Percentiles rank a stretch among this genome's conserved stretches.
phyloP scores from a whole-genome alignment of 2,797 vertebrate species.

The Corythornis leucogaster region DNA sequence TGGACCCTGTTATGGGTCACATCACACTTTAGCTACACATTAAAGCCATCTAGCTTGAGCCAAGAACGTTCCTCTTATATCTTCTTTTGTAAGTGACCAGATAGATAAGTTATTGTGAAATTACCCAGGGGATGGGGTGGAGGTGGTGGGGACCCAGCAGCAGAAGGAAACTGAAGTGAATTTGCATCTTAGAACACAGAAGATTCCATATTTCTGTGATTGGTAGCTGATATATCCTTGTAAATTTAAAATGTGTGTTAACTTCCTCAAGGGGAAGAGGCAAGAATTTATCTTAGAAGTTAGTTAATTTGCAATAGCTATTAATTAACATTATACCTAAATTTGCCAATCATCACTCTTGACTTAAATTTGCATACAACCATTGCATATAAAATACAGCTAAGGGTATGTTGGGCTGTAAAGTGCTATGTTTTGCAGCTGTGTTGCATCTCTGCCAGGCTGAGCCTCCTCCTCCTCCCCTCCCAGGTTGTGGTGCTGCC shows the following conservation, averaged over 20 bases:
- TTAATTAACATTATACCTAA: slow-evolving; percentile 50
- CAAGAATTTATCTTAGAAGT: slow-evolving; percentile 13
- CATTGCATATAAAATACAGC: slow-evolving; percentile 9
- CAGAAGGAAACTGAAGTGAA: background rate
- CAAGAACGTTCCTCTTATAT: background rate
- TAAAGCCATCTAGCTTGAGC: background rate
- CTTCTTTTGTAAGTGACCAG: background rate
- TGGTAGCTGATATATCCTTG: background rate
- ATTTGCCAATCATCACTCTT: slow-evolving; percentile 41
- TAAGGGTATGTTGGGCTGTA: background rate
- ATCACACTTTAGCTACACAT: background rate
- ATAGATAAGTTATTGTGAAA: background rate
- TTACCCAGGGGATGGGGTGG: background rate
- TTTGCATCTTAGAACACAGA: background rate
- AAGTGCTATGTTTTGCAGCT: background rate
- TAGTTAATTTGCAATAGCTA: slow-evolving; percentile 54
- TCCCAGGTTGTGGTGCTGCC: background rate
- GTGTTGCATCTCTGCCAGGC: background rate
- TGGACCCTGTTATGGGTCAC: background rate
- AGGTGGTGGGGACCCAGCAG: background rate
- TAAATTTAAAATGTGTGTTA: slow-evolving; percentile 31
- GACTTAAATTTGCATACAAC: slow-evolving; percentile 48
- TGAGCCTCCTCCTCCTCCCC: background rate
- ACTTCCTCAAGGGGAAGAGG: slow-evolving; percentile 23
- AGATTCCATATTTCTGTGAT: background rate